Base-by-base conservation (phyloP, 2,888 invertebrate species). In the Netelia virgata region DNA sequence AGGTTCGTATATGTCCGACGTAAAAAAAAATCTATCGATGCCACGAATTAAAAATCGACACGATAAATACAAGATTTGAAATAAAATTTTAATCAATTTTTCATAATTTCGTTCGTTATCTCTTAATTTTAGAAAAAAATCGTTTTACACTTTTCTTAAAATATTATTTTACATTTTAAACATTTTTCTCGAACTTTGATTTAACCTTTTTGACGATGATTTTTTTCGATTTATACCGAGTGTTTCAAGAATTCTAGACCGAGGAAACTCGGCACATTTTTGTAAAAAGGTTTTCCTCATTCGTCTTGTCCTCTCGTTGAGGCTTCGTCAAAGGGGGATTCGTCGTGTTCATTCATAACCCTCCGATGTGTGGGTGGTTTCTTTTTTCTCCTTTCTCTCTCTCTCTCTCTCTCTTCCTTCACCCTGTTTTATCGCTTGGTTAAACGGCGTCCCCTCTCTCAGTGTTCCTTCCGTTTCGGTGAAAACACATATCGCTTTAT, bases 401-500 rank as follows among this genome's bases (percentile, higher is more conserved):
- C 82, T 87, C 66, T 84, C 82, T 87, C 66, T 83, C 81, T 78
- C 86, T 50, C 73, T 80, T 64, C 28, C 53, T 53, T 53, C 23
- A 66, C 64, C 66, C 66, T 36, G 68, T 61, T 81, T 90, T 89
- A 85, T 90, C 91, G 89, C 90, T 88, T 87, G 88, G 86, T 87
- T 91, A 90, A 91, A 90, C 88, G 89, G 87, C 41, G 72, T 64
- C 70, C 77, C 78, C 70, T 69, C 16, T 87, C 88, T 88, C 86
- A 66, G 88, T 88, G 87, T 88, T 90, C 90, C 89, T 91, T 91
- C 90, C 91, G 88, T 91, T 91, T 91, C 91, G 90, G 64, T 88
- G 87, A 91, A 28, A 90, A 90, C 91, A 90, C 87, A 89, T 75
- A 86, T 66, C 84, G 75, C 81, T 83, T 53, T 53, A 53, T 16